Conservation (phyloP, 2,888 invertebrate species). For the Zelleria hepariella region DNA sequence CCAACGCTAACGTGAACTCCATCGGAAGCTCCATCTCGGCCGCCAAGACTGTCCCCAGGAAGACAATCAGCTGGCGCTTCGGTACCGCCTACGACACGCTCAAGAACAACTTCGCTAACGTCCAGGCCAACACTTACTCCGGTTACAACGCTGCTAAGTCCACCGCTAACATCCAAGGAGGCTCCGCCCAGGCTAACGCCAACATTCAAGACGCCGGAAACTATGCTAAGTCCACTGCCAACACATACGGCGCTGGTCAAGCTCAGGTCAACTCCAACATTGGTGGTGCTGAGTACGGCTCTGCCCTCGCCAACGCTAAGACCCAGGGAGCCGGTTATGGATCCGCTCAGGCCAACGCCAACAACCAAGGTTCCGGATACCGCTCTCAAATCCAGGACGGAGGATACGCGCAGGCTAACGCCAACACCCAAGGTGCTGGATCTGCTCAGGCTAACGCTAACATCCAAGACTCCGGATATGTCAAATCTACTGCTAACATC, state of each 20-base stretch:
- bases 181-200: constrained; percentile 12
- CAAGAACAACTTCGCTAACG: constrained; percentile 5
- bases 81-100: constrained; percentile 45
- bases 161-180: constrained; percentile 4
- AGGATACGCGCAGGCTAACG: constrained; percentile 7
- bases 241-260: constrained; percentile 11
- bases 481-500: constrained; percentile 7
- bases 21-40: constrained; percentile 23
- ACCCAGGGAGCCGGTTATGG: constrained; percentile 20
- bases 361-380: constrained; percentile 2
- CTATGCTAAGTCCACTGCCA: constrained; percentile 7
- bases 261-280: constrained; percentile 29
- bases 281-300: constrained; percentile 21
- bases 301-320: constrained; percentile 25
- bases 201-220: background rate
- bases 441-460: constrained; percentile 3
- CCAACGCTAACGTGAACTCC: constrained; percentile 38
- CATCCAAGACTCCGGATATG: constrained; percentile 9
- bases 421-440: constrained; percentile 8
- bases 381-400: background rate
- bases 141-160: constrained; percentile 6
- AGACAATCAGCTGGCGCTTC: constrained; percentile 49
- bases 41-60: constrained; percentile 19
- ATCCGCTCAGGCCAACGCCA: constrained; percentile 10
- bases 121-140: constrained; percentile 11